These are phyloP conservation scores for Oxytorus armatus DNA, from an alignment of 2,888 invertebrate species.

Conservation along the genomic window DNA sequence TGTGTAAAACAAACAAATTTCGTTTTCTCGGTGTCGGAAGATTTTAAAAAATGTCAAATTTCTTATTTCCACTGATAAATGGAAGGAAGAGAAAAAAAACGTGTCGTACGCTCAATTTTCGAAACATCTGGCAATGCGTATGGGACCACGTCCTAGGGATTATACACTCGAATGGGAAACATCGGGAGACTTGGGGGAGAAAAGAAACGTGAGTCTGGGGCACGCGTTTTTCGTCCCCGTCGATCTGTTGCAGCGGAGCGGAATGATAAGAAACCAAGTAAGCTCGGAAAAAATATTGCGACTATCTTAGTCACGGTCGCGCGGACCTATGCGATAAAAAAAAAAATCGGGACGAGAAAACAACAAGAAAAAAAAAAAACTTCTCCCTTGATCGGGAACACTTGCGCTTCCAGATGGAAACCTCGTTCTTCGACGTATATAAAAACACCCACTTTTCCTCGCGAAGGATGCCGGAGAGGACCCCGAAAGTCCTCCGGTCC, in stretches of 20 bases:
- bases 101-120: slow-evolving; percentile 31
- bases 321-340: slow-evolving; percentile 41
- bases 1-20: slow-evolving; percentile 14
- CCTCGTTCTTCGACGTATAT: slow-evolving; percentile 27
- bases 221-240: slow-evolving; percentile 45
- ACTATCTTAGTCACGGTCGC: slow-evolving; percentile 9
- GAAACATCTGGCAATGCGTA: slow-evolving; percentile 53
- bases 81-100: slow-evolving; percentile 15
- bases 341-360: slow-evolving; percentile 28
- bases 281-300: slow-evolving; percentile 26
- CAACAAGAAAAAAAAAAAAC: slow-evolving; percentile 18
- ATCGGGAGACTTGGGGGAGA: slow-evolving; percentile 22
- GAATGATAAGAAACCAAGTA: slow-evolving; percentile 22
- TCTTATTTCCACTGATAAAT: slow-evolving; percentile 9
- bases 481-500: slow-evolving; percentile 44
- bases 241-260: not conserved
- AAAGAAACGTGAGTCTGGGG: slow-evolving; percentile 21
- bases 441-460: slow-evolving; percentile 58
- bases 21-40: not conserved
- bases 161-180: slow-evolving; percentile 43
- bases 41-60: slow-evolving; percentile 1
- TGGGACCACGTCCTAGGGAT: slow-evolving; percentile 36
- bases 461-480: slow-evolving; percentile 44
- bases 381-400: slow-evolving; percentile 15
- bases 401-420: slow-evolving; percentile 65